Base-by-base conservation (phyloP, 2,797 vertebrate genomes). In the Botia almorhae region DNA sequence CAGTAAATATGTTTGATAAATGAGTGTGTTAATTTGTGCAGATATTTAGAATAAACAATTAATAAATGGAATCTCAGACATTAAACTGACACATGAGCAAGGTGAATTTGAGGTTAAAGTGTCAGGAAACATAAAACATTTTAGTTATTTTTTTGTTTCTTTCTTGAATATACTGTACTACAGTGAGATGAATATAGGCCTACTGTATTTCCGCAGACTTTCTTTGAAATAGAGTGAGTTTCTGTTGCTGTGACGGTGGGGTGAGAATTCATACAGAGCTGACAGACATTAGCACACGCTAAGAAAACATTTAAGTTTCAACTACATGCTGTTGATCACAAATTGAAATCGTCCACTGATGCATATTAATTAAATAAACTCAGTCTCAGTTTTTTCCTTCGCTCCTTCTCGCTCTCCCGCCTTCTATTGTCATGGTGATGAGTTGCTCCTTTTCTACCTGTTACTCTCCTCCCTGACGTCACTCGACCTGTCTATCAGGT, bases 391-490 rank as follows among this genome's bases (percentile, higher is more conserved):
- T 19, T 56, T 13, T 43, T 23, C 2, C 2, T 36, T 21, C 8
- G 55, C 36, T 70, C 7, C 39, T 21, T 82, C 84, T 89, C 85
- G 71, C 74, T 48, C 84, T 86, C 75, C 85, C 87, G 74, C 86
- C 85, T 86, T 82, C 81, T 82, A 83, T 84, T 85, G 80, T 91
- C 80, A 88, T 53, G 78, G 77, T 87, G 80, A 86, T 80, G 85
- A 88, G 86, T 84, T 86, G 82, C 84, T 74, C 73, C 76, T 2
- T 64, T 78, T 80, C 72, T 81, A 74, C 23, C 17, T 69, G 48
- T 19, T 65, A 65, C 85, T 85, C 29, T 82, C 80, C 74, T 75
- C 56, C 50, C 58, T 69, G 78, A 82, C 55, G 69, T 76, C 64
- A 74, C 61, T 69, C 39, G 68, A 78, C 83, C 79, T 77, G 83